Base-by-base conservation (phyloP, 2,113 vertebrate genomes). In the Dicaeum eximium region DNA sequence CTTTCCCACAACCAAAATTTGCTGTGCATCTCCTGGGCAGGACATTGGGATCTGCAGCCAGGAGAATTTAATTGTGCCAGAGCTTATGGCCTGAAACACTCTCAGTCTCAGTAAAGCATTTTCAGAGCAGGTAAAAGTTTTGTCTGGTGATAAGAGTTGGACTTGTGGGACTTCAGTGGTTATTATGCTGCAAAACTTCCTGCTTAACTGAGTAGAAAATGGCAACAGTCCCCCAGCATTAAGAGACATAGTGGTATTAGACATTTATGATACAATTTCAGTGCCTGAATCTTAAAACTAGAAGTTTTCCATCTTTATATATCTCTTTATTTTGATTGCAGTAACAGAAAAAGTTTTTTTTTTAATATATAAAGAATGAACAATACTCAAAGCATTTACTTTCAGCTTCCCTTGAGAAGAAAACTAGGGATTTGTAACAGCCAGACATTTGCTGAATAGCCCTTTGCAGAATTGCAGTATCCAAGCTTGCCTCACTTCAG, bases 281-380 rank as follows among this genome's bases (percentile, higher is more conserved):
- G n/a, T 20, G 21, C 58, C 88, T 79, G 24, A 74, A 51, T 79
- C 53, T 96, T 54, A 67, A 85, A 92, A 90, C 17, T 89, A 30
- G 15, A 84, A 75, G 44, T 31, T 79, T 53, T 70, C 75, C 44
- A 7, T 66, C 54, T 95, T 93, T 69, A 42, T 75, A 23, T 84
- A 74, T 71, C 58, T 91, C 70, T 97, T 93, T 94, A 87, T 95
- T 92, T 92, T 54, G 53, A 38, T 47, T 47, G 64, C 57, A 66
- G 25, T 86, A 48, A 95, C 90, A 90, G 38, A 72, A 90, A 93
- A 81, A 38, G 5, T 9, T 50, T 51, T 25, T 35, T 33, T 50
- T 69, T 42, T 14, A n/a, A 51, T 93, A 89, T 94, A 83, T 84
- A 93, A 86, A 81, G 73, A 93, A 87, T 57, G n/a, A 72, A 66